A percentile compares a stretch with the other conserved stretches of the same genome.
Evolutionary conservation across 2,113 vertebrate species (phyloP).

Genomic region (Pelmatolapia mariae): DNA sequence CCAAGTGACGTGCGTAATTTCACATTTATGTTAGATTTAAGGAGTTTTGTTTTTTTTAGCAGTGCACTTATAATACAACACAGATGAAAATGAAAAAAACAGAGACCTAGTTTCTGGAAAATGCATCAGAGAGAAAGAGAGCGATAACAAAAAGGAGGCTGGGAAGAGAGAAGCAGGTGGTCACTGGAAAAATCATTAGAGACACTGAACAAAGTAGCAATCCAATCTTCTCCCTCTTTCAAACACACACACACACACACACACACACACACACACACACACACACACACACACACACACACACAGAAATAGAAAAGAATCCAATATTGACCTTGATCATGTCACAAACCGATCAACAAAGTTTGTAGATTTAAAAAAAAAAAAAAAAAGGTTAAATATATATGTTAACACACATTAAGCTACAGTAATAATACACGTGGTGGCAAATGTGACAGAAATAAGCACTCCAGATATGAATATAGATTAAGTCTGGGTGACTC

Average conservation of each 20-base stretch:
- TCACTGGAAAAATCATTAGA: conserved; percentile 37
- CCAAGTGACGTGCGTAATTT: not conserved
- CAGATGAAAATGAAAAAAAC: not conserved
- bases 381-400: not conserved
- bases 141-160: not conserved
- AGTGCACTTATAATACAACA: not conserved
- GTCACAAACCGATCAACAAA: not conserved
- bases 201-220: not conserved
- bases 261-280: not conserved
- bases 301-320: not conserved
- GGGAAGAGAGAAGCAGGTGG: conserved; percentile 20
- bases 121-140: conserved; percentile 2
- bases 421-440: not conserved
- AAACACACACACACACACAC: not conserved
- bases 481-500: conserved; percentile 50
- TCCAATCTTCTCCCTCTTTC: not conserved
- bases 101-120: conserved; percentile 30
- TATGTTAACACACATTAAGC: not conserved
- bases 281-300: not conserved
- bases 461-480: conserved; percentile 21
- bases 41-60: not conserved
- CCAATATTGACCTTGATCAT: not conserved
- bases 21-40: not conserved
- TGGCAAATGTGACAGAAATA: not conserved
- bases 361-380: not conserved